Evolutionary conservation across 2,797 vertebrate species (phyloP).

Genomic region (Cossypha niveicapilla): DNA sequence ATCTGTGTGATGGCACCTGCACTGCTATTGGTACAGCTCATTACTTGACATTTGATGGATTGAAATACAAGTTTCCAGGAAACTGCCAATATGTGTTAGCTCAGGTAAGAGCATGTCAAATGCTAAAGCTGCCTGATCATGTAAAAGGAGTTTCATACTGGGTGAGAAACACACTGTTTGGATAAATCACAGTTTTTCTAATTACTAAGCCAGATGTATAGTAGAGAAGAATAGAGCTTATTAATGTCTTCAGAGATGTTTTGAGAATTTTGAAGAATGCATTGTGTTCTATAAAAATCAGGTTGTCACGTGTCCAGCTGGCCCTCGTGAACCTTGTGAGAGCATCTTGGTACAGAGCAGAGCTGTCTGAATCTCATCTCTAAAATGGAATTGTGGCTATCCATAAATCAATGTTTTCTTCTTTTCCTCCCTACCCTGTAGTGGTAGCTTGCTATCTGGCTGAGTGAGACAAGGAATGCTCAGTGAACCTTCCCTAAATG

Average conservation of each 20-base stretch:
- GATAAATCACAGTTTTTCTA: background rate
- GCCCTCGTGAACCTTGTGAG: background rate
- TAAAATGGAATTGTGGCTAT: background rate
- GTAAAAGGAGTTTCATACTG: background rate
- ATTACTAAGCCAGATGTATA: background rate
- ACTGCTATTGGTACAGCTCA: constrained; percentile 85
- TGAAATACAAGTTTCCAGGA: constrained; percentile 89
- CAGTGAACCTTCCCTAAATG: background rate
- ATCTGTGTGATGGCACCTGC: constrained; percentile 85
- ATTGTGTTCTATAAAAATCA: background rate
- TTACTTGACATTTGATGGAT: constrained; percentile 92
- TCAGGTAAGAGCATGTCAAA: constrained; percentile 80
- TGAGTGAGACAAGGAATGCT: background rate
- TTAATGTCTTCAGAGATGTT: background rate
- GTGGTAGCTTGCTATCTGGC: background rate
- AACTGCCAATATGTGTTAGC: constrained; percentile 91
- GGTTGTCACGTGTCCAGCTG: background rate
- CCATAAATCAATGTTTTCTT: background rate
- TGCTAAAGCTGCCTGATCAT: background rate
- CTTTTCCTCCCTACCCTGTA: background rate
- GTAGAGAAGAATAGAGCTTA: background rate
- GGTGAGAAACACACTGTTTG: background rate
- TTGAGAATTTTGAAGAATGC: background rate
- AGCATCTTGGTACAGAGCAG: background rate
- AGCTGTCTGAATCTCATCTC: background rate